Conservation (phyloP, 1,140 invertebrate species). For the Ridgeia piscesae region DNA sequence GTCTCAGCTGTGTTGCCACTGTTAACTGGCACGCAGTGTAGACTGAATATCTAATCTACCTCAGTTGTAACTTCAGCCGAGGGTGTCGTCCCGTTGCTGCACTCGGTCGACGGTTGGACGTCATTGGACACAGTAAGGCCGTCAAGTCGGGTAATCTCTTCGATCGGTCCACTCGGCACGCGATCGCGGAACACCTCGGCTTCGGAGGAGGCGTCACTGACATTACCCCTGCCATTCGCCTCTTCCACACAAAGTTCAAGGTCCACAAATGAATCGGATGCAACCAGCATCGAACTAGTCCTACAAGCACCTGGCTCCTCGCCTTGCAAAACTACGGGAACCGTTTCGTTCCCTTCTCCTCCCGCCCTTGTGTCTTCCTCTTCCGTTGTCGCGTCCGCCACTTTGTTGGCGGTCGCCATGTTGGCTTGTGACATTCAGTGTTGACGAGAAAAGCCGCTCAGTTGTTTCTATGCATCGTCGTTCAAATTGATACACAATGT, state of each 20-base stretch:
- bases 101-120: neutral
- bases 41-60: slow-evolving; percentile 20
- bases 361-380: neutral
- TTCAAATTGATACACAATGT: neutral
- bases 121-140: neutral
- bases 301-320: slow-evolving; percentile 63
- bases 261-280: slow-evolving; percentile 71
- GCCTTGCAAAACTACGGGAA: slow-evolving; percentile 34
- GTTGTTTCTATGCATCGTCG: neutral
- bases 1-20: too few relatives aligned
- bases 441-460: neutral
- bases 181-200: neutral
- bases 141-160: neutral
- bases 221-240: slow-evolving; percentile 38
- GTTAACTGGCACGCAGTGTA: too few relatives aligned
- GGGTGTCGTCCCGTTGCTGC: neutral
- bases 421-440: neutral
- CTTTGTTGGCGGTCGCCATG: slow-evolving; percentile 3
- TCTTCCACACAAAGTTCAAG: slow-evolving; percentile 15
- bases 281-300: slow-evolving; percentile 68
- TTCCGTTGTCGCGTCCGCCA: neutral
- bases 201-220: slow-evolving; percentile 27
- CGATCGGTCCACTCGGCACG: neutral
- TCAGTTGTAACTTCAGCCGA: slow-evolving; percentile 13
- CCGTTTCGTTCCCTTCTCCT: neutral